Percentiles rank a stretch among this genome's conserved stretches.
Evolutionary conservation across 2,888 invertebrate genomes (phyloP).

Genomic region (Drosophila neotestacea): DNA sequence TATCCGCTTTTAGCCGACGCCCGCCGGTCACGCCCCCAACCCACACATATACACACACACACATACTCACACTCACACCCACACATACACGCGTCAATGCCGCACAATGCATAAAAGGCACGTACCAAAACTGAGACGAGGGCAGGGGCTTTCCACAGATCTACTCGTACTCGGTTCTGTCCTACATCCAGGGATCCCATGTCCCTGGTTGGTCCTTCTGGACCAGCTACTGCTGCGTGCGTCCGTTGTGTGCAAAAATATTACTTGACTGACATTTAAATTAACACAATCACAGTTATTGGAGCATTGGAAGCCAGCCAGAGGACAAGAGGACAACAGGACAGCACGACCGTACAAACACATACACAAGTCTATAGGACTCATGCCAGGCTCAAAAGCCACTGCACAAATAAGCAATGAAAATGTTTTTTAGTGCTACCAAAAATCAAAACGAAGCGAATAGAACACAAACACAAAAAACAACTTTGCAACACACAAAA

Average conservation of each 20-base stretch:
- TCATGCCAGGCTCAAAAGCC: conserved; percentile 40
- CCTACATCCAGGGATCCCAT: conserved; percentile 35
- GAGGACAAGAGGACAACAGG: conserved; percentile 28
- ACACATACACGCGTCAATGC: conserved; percentile 59
- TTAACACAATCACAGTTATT: conserved; percentile 81
- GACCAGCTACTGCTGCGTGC: conserved; percentile 31
- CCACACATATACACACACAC: not conserved
- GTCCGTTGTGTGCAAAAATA: conserved; percentile 69
- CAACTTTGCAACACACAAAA: conserved; percentile 5
- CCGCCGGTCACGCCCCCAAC: conserved; percentile 55
- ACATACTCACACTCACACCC: conserved; percentile 15
- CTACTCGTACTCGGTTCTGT: conserved; percentile 23
- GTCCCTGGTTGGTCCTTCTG: conserved; percentile 20
- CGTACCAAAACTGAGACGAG: conserved; percentile 57
- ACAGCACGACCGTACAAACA: conserved; percentile 10
- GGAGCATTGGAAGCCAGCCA: conserved; percentile 64
- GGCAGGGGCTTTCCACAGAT: conserved; percentile 31
- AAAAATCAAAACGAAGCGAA: conserved; percentile 50
- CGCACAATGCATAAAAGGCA: conserved; percentile 77
- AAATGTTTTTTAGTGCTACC: conserved; percentile 49
- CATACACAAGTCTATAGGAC: conserved; percentile 6
- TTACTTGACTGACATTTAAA: conserved; percentile 81
- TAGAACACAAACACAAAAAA: conserved; percentile 26
- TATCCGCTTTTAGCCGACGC: conserved; percentile 74
- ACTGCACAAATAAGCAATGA: conserved; percentile 67